These are phyloP conservation scores for Aricia agestis DNA, from an alignment of 1,140 invertebrate genomes.

Conservation along the genomic window DNA sequence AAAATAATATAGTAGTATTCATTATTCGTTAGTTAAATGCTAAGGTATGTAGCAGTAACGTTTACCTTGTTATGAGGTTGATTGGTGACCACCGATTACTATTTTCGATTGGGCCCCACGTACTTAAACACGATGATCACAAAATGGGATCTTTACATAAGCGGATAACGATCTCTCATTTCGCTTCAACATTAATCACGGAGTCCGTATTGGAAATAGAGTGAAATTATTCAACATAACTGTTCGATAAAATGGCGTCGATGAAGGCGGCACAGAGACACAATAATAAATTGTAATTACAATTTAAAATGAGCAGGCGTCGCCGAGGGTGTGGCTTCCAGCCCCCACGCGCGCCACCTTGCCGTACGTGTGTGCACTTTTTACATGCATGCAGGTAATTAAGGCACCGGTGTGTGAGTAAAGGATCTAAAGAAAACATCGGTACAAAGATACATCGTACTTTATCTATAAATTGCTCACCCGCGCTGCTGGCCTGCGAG, in stretches of 20 bases:
- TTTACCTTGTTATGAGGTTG: not conserved
- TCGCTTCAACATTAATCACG: slow-evolving; percentile 9
- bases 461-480: not conserved
- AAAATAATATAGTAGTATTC: no score
- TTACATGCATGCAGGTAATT: slow-evolving; percentile 61
- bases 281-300: slow-evolving; percentile 76
- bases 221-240: slow-evolving; percentile 41
- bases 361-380: slow-evolving; percentile 60
- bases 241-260: slow-evolving; percentile 71
- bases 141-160: slow-evolving; percentile 1
- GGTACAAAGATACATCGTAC: not conserved
- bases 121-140: not conserved
- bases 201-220: slow-evolving; percentile 32
- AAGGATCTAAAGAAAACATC: slow-evolving; percentile 24
- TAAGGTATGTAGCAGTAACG: not conserved
- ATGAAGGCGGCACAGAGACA: slow-evolving; percentile 72
- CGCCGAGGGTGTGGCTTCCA: slow-evolving; percentile 63
- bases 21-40: no score
- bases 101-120: not conserved
- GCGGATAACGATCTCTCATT: slow-evolving; percentile 6
- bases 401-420: slow-evolving; percentile 48
- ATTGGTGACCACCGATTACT: not conserved
- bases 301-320: slow-evolving; percentile 76
- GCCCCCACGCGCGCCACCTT: slow-evolving; percentile 56
- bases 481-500: not conserved